Percentiles rank a stretch among this genome's conserved stretches.
Conservation (phyloP, 2,888 invertebrate genomes). For the Rotaria socialis region DNA sequence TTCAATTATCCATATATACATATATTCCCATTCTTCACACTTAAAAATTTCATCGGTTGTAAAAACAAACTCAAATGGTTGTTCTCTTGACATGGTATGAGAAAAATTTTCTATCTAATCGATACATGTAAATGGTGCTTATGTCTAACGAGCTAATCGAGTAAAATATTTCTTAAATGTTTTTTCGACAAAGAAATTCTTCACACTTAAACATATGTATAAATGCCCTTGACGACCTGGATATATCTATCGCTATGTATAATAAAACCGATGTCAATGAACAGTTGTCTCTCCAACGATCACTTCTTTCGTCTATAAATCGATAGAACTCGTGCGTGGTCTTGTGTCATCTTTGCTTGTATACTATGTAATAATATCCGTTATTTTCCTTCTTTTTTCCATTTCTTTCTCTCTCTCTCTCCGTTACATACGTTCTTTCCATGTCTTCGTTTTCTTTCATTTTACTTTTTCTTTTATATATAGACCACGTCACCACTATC, state of each 20-base stretch:
- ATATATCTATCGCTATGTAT: not conserved
- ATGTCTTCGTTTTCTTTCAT: slow-evolving; percentile 17
- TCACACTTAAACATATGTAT: not conserved
- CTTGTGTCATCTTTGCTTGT: not conserved
- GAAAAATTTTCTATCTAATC: too few species aligned
- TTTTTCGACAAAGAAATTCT: too few species aligned
- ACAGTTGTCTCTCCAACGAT: not conserved
- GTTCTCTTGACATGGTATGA: too few species aligned
- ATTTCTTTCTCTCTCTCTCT: not conserved
- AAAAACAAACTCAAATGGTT: too few species aligned
- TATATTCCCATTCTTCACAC: too few species aligned
- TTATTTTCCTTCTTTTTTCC: not conserved
- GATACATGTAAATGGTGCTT: too few species aligned
- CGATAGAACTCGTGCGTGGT: not conserved
- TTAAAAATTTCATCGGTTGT: too few species aligned
- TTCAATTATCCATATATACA: too few species aligned
- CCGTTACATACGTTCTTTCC: not conserved
- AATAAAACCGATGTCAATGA: slow-evolving; percentile 17
- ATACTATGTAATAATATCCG: not conserved
- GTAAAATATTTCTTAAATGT: too few species aligned
- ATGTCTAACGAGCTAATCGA: too few species aligned
- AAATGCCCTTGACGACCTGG: not conserved
- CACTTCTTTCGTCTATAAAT: not conserved
- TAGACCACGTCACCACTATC: not conserved
- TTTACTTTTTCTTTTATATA: not conserved